Evolutionary conservation across 1,140 invertebrate genomes (phyloP).

Genomic region (Cotesia chilonis): DNA sequence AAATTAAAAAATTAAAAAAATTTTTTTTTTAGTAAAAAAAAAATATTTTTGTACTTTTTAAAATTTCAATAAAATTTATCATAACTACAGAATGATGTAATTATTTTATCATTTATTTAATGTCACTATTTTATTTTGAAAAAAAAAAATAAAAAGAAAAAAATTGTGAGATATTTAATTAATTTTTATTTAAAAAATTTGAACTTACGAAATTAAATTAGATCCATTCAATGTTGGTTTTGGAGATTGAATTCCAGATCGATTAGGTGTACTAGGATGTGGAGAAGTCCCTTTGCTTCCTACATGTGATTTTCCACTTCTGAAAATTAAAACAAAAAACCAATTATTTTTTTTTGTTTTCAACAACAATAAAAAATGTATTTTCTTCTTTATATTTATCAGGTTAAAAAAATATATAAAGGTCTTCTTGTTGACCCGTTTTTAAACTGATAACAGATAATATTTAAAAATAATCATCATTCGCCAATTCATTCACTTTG

Average conservation of each 20-base stretch:
- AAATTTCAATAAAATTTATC: too few species aligned
- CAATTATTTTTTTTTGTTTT: slow-evolving; percentile 11
- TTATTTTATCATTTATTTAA: too few species aligned
- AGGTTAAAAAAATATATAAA: too few species aligned
- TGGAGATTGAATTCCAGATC: slow-evolving; percentile 61
- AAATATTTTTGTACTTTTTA: too few species aligned
- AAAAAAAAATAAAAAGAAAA: background rate
- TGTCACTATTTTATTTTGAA: too few species aligned
- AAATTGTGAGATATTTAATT: background rate
- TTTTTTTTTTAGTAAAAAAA: too few species aligned
- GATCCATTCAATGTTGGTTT: slow-evolving; percentile 61
- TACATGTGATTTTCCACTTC: slow-evolving; percentile 58
- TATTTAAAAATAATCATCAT: too few species aligned
- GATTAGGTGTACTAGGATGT: slow-evolving; percentile 54
- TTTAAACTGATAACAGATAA: too few species aligned
- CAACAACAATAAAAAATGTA: slow-evolving; percentile 4
- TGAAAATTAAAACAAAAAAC: slow-evolving; percentile 43
- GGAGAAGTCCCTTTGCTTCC: slow-evolving; percentile 61
- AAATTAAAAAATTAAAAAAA: too few species aligned
- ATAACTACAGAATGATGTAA: too few species aligned
- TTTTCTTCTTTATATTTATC: background rate
- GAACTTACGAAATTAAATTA: slow-evolving; percentile 56
- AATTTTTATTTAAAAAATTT: background rate
- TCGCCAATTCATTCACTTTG: too few species aligned
- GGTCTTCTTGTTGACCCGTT: too few species aligned